phyloP scores from a whole-genome alignment of 2,888 invertebrate species.

The Malachius bipustulatus region DNA sequence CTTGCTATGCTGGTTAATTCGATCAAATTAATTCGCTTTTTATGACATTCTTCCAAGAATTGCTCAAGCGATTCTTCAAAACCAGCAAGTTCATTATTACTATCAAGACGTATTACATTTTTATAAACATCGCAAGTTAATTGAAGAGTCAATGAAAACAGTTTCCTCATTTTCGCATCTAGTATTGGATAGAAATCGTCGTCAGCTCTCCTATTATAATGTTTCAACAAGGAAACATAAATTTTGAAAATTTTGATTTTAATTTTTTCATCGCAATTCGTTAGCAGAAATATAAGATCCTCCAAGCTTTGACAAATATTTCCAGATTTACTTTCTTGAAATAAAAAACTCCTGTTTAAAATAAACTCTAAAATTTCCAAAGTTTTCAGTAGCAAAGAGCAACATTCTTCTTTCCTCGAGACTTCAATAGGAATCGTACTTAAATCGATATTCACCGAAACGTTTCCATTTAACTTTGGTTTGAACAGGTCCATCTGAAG shows the following conservation, averaged over 20 bases:
- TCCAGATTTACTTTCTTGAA: constrained; percentile 22
- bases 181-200: too few species aligned
- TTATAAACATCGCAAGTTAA: too few species aligned
- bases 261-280: constrained; percentile 17
- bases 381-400: constrained; percentile 24
- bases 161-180: too few species aligned
- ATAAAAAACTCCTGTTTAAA: constrained; percentile 22
- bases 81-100: too few species aligned
- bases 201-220: too few species aligned
- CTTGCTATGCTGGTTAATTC: too few species aligned
- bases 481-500: constrained; percentile 38
- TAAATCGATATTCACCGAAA: constrained; percentile 27
- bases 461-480: constrained; percentile 33
- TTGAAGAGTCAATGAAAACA: too few species aligned
- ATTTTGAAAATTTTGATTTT: constrained; percentile 24
- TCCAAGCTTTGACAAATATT: constrained; percentile 20
- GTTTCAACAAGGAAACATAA: constrained; percentile 23
- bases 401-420: constrained; percentile 18
- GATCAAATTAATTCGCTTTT: too few species aligned
- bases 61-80: too few species aligned
- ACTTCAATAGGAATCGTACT: constrained; percentile 27
- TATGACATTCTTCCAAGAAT: too few species aligned
- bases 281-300: constrained; percentile 23
- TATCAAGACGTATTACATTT: too few species aligned
- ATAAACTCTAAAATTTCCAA: constrained; percentile 26